Evolutionary conservation across 2,113 vertebrate genomes (phyloP).

Genomic region (Plecotus auritus): DNA sequence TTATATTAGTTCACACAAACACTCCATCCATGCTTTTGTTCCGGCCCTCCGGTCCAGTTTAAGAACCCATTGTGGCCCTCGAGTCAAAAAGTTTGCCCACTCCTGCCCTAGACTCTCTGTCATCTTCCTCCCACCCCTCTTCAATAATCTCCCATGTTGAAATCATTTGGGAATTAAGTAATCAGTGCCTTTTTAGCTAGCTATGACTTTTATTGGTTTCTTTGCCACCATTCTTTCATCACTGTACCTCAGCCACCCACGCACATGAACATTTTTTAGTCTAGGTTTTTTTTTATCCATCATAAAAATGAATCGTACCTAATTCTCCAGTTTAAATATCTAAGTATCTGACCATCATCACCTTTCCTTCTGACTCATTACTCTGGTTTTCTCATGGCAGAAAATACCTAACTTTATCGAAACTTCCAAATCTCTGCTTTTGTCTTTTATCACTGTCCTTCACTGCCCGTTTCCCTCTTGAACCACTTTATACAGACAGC

Average conservation of each 20-base stretch:
- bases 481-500: not conserved
- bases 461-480: not conserved
- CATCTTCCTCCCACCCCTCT: too few relatives aligned
- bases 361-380: not conserved
- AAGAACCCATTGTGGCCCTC: too few relatives aligned
- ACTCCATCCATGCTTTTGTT: too few relatives aligned
- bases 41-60: too few relatives aligned
- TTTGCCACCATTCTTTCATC: not conserved
- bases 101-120: not conserved
- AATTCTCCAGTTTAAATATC: not conserved
- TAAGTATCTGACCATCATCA: too few relatives aligned
- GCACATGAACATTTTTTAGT: not conserved
- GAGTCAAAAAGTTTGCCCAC: too few relatives aligned
- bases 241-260: not conserved
- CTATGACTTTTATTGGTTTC: not conserved
- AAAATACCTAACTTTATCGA: not conserved
- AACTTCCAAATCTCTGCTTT: not conserved
- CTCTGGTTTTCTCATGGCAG: not conserved
- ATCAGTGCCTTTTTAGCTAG: not conserved
- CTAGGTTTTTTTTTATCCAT: not conserved
- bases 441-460: not conserved
- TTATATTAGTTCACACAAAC: too few relatives aligned
- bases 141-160: not conserved
- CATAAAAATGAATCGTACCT: not conserved
- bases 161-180: not conserved